Evolutionary conservation across 2,888 invertebrate species (phyloP), one percentile per base, ranked within the genome.

Genomic region (Corbicula japonica): DNA sequence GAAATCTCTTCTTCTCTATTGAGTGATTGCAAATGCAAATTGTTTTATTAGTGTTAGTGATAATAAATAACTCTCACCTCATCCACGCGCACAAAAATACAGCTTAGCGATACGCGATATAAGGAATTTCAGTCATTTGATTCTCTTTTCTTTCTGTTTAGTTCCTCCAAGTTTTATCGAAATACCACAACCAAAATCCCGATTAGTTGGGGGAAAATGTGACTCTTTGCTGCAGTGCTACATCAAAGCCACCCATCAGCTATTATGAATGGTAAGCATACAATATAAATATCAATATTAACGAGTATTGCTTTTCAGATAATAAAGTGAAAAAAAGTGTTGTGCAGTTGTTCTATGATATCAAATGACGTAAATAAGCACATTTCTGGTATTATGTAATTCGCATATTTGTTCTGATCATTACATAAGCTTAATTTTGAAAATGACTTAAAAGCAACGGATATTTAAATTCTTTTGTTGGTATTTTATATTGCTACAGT

Each of bases 221-320:
- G 10, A 38, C 61, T 2, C 21, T 61, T 10, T 61, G 61, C n/a
- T 61, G 61, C 15, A 23, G 38, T 38, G 61, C 61, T 0, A 10
- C 0, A 23, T 35, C n/a, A 18, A 35, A 6, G n/a, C 61, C 61
- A 15, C 38, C 34, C 12, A 61, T 61, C 18, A n/a, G n/a, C n/a
- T 35, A 41, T n/a, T 61, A 61, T 32, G 61, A 61, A 61, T 61
- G 61, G 61, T 61, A 38, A 18, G 35, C 23, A 23, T 0, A 12
- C 18, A 15, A 38, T 38, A 10, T 10, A 10, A 15, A 38, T 15
- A 8, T 15, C 38, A 10, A 10, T 38, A 15, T 10, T 10, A 15
- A 38, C 8, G 38, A 38, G 38, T 38, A 38, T 8, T n/a, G n/a
- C n/a, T n/a, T n/a, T n/a, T n/a, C n/a, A n/a, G n/a, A n/a, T n/a